A percentile compares a stretch with the other conserved stretches of the same genome.
Evolutionary conservation across 2,113 vertebrate species (phyloP).

Genomic region (Raja brachyura): DNA sequence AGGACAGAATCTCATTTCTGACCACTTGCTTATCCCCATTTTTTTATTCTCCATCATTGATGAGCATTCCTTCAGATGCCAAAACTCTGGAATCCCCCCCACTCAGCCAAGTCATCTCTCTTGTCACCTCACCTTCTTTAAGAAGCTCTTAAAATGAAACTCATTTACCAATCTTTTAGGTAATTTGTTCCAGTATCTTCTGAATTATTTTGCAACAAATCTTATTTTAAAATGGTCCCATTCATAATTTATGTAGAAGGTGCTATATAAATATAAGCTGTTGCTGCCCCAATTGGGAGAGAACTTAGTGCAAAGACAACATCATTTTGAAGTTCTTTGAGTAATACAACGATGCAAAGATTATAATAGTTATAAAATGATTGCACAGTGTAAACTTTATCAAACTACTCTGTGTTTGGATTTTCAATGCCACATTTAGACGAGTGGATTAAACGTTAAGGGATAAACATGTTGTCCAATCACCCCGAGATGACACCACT

Average conservation of each 20-base stretch:
- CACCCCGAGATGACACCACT: not conserved
- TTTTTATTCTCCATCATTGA: not conserved
- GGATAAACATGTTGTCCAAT: not conserved
- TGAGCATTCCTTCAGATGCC: not conserved
- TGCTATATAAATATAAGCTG: not conserved
- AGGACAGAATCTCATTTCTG: not conserved
- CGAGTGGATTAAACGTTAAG: not conserved
- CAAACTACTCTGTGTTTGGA: not conserved
- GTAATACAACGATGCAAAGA: not conserved
- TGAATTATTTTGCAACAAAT: no score
- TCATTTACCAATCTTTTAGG: not conserved
- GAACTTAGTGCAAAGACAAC: not conserved
- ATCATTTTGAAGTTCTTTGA: not conserved
- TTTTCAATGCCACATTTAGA: not conserved
- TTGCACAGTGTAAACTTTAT: not conserved
- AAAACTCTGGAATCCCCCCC: not conserved
- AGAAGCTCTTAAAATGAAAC: not conserved
- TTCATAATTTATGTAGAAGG: not conserved
- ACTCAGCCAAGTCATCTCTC: not conserved
- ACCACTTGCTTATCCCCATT: not conserved
- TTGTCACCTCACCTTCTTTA: not conserved
- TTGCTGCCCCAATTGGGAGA: not conserved
- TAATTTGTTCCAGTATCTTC: no score
- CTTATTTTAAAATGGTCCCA: no score
- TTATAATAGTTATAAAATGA: not conserved